phyloP scores from a whole-genome alignment of 1,140 invertebrate genomes.

The Pseudomyrmex flavicornis region DNA sequence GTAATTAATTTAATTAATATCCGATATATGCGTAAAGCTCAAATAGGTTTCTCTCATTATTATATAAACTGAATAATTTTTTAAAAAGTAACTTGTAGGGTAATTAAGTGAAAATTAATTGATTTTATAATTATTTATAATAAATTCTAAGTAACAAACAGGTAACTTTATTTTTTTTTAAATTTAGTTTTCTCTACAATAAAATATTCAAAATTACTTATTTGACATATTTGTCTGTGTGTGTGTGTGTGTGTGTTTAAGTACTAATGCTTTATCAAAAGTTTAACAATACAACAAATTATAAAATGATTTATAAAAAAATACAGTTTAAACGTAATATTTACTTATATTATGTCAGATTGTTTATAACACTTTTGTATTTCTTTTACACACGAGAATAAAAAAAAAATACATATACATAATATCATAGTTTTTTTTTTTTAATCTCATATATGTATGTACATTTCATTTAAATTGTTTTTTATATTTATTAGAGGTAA shows the following conservation, averaged over 20 bases:
- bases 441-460: too few relatives aligned
- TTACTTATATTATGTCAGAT: too few relatives aligned
- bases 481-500: too few relatives aligned
- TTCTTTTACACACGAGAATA: too few relatives aligned
- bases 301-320: too few relatives aligned
- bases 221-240: not conserved
- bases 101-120: conserved; percentile 21
- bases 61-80: conserved; percentile 18
- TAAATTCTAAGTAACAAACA: not conserved
- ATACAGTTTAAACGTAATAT: too few relatives aligned
- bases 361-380: too few relatives aligned
- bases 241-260: too few relatives aligned
- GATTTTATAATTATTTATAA: not conserved
- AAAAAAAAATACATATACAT: too few relatives aligned
- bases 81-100: not conserved
- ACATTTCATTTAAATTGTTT: too few relatives aligned
- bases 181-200: not conserved
- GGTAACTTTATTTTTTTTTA: not conserved
- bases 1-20: conserved; percentile 57
- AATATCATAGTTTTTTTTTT: too few relatives aligned
- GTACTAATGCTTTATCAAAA: not conserved
- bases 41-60: conserved; percentile 17
- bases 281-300: not conserved
- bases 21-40: not conserved
- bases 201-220: not conserved